A percentile compares a stretch with the other conserved stretches of the same genome.
These are phyloP conservation scores for Rhinoptilus africanus DNA, from an alignment of 2,113 vertebrate genomes.

Conservation along the genomic window DNA sequence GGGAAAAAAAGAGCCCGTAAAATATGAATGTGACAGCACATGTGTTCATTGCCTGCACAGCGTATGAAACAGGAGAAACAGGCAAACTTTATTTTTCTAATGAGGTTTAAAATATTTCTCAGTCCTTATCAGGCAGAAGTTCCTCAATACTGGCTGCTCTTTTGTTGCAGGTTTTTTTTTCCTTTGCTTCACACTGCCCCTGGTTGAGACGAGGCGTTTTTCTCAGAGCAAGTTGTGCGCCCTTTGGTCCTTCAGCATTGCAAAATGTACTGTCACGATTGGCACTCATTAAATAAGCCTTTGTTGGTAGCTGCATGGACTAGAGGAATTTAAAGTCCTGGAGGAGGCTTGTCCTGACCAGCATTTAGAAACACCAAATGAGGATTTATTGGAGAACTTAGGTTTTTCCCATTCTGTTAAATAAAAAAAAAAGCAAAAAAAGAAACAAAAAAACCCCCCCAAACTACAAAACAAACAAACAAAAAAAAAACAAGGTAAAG, in stretches of 20 bases:
- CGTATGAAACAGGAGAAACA: conserved; percentile 9
- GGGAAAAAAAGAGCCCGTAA: conserved; percentile 11
- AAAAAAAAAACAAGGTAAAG: neutral
- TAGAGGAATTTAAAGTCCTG: neutral
- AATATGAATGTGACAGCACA: conserved; percentile 49
- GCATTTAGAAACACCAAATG: neutral
- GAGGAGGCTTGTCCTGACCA: neutral
- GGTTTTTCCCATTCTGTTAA: neutral
- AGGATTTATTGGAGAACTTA: neutral
- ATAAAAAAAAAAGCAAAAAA: neutral
- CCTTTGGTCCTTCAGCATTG: neutral
- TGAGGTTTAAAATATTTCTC: conserved; percentile 24
- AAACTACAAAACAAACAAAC: neutral
- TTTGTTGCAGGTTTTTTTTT: neutral
- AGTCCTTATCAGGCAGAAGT: neutral
- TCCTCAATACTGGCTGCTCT: neutral
- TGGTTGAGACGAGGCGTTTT: neutral
- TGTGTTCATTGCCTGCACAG: conserved; percentile 31
- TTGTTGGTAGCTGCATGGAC: neutral
- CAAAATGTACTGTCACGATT: conserved; percentile 9
- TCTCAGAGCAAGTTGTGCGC: neutral
- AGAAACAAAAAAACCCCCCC: too few species aligned
- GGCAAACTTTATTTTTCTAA: conserved; percentile 49
- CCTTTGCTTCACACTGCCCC: neutral
- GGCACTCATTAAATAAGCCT: conserved; percentile 37